Percentiles rank a stretch among this genome's conserved stretches.
Conservation (phyloP, 1,140 invertebrate genomes). For the Cherax destructor region DNA sequence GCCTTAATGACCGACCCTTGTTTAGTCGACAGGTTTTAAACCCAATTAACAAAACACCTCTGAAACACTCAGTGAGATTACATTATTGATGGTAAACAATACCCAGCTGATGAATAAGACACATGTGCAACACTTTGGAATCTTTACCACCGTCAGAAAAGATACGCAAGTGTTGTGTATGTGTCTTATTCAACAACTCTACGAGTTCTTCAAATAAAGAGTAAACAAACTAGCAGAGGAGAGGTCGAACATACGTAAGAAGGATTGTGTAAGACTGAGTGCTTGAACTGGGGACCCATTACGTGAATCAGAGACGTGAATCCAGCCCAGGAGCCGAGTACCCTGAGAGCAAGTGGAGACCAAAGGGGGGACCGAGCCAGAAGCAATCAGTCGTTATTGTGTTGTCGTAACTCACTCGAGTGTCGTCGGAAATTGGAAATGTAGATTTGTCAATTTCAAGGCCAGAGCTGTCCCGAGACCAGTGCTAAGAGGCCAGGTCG, state of each 20-base stretch:
- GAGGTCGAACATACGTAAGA: not conserved
- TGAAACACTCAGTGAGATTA: too few relatives aligned
- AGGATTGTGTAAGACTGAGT: not conserved
- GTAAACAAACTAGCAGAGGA: not conserved
- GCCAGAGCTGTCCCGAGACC: not conserved
- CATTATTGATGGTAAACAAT: too few relatives aligned
- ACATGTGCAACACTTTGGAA: too few relatives aligned
- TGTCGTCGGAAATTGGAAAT: conserved; percentile 65
- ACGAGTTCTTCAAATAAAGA: not conserved
- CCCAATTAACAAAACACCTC: too few relatives aligned
- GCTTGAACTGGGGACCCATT: too few relatives aligned
- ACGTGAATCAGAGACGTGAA: not conserved
- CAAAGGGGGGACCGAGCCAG: conserved; percentile 6
- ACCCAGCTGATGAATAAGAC: too few relatives aligned
- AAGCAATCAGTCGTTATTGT: conserved; percentile 67
- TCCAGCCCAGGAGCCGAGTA: not conserved
- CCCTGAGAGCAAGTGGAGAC: not conserved
- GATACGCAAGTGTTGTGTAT: too few relatives aligned
- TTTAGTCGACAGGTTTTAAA: too few relatives aligned
- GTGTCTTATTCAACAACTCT: not conserved
- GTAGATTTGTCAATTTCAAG: conserved; percentile 65
- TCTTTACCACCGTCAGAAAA: too few relatives aligned
- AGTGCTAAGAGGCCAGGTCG: too few relatives aligned
- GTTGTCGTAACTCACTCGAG: conserved; percentile 52
- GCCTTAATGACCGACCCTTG: too few relatives aligned